Evolutionary conservation across 2,113 vertebrate species (phyloP), one percentile per base, ranked within the genome.

Genomic region (Synchiropus splendidus): DNA sequence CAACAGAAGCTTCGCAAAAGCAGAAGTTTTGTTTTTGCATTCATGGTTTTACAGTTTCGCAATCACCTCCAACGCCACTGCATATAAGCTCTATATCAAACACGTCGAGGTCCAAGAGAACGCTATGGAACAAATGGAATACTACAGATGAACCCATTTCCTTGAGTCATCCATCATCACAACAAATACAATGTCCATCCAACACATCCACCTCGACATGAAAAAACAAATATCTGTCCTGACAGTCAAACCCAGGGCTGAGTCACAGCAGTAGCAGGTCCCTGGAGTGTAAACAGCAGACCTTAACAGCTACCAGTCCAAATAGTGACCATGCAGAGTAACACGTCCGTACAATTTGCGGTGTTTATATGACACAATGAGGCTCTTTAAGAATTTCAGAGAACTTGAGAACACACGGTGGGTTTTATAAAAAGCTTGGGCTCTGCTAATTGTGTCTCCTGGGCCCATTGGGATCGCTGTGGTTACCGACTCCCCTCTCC

Each of bases 401-500:
- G 66, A 61, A 60, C 37, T 33, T 39, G 48, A 65, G 48, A 58
- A 60, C 51, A 53, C 61, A 63, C 34, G 32, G 37, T 5, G 6
- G 6, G 8, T 58, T 58, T 56, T 54, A 51, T 54, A 48, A 72
- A 72, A 63, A 70, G 46, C 39, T 51, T 61, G 12, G 54, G 45
- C 43, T 60, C 39, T 16, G 66, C 54, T 82, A 79, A 78, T 77
- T 76, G 61, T 31, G 49, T 74, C 76, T 78, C 67, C 1, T 14
- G 63, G 67, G 65, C 21, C 48, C 58, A 64, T 74, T 65, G 38
- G 49, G 33, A 56, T 42, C 1, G 31, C 56, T 58, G 73, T 12
- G 54, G 58, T 52, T 51, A 37, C 55, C 36, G 55, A 32, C 61
- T 57, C 44, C 39, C 46, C 39, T 42, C 50, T 50, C 30, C 61